phyloP scores from a whole-genome alignment of 2,113 vertebrate species.

The Cyanocitta stelleri region DNA sequence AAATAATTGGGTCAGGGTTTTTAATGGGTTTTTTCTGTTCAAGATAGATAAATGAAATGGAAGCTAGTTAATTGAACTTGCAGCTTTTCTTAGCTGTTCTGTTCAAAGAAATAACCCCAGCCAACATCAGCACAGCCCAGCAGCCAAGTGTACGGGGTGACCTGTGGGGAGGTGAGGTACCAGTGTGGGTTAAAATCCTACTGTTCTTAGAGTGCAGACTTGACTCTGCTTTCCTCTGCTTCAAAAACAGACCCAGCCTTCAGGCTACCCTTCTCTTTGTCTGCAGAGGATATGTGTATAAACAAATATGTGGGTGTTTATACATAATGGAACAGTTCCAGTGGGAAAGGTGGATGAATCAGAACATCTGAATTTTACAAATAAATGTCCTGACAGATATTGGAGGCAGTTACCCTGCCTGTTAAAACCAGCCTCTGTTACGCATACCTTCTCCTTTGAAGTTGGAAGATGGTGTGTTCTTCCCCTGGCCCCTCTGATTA shows the following conservation, averaged over 20 bases:
- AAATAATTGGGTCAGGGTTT: constrained; percentile 36
- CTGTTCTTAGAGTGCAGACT: background rate
- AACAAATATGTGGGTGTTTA: background rate
- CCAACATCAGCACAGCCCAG: background rate
- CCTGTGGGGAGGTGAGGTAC: background rate
- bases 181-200: background rate
- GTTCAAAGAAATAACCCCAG: background rate
- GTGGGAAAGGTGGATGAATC: background rate
- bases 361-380: background rate
- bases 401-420: background rate
- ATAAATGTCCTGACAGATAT: background rate
- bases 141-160: background rate
- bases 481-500: background rate
- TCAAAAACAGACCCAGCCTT: background rate
- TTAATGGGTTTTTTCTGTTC: background rate
- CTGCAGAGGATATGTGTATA: background rate
- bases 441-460: background rate
- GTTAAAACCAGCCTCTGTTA: background rate
- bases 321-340: background rate
- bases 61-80: background rate
- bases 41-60: background rate
- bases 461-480: background rate
- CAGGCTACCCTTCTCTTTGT: background rate
- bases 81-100: background rate
- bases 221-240: background rate